Base-by-base conservation (phyloP, 2,797 vertebrate genomes). In the Balearica regulorum region DNA sequence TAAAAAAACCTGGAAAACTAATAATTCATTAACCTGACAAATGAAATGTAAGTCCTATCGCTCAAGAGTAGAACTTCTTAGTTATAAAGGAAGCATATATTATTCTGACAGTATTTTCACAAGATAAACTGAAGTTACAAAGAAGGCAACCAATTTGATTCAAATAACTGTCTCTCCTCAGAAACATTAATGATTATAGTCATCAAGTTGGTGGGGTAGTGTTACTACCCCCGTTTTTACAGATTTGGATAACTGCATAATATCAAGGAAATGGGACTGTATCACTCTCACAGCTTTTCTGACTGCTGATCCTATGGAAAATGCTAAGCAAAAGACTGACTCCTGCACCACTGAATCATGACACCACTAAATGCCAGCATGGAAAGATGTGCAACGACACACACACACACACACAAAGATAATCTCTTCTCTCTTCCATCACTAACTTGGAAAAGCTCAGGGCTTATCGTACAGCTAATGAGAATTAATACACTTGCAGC, bases 61-160 rank as follows among this genome's bases (percentile, higher is more conserved):
- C 95, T 97, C 96, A 96, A 94, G 96, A 96, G 94, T 88, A 94
- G 91, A 93, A 97, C 72, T 96, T 93, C 94, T 95, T 69, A 61
- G 61, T 94, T 93, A 95, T 86, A 96, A 96, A 96, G 94, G 94
- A 96, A 93, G 92, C 89, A 96, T 95, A 85, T 91, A 97, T 96
- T 97, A 97, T 96, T 92, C 96, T 96, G 96, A 97, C 96, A 97
- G 96, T 97, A 95, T 97, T 96, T 97, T 96, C 95, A 88, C 95
- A 97, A 96, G 96, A 96, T 75, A 94, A 95, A 91, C 82, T 93
- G 92, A 95, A 95, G 94, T 89, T 96, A 95, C 92, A 96, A 95
- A 93, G 92, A 16, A 9, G 72, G 84, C 84, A 96, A 96, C 92
- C 89, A 92, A 94, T 95, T 96, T 96, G 94, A 96, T 95, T 97